Base-by-base conservation (phyloP, 2,113 vertebrate species). In the Trinectes maculatus region DNA sequence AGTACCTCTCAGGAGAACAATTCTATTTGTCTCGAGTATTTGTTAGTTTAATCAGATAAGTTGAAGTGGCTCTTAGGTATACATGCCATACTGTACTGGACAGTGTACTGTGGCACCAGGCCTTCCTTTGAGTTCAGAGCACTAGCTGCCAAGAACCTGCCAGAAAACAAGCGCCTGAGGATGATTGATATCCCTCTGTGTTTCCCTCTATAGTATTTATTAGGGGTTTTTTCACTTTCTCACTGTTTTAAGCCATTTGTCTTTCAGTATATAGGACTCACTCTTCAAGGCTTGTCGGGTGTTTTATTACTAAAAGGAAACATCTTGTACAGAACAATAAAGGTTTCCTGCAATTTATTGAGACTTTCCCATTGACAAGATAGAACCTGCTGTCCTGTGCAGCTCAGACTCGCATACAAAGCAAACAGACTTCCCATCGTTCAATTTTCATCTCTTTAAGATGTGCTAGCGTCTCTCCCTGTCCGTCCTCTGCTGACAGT, bases 291-390 rank as follows among this genome's bases (percentile, higher is more conserved):
- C 51, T 77, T 1, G 3, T 54, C 29, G 46, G 63, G 22, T 54
- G 31, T 77, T 47, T 22, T 71, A 62, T 75, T 87, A 74, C 83
- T 76, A 54, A 15, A 24, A 59, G 89, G 85, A 89, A 92, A 74
- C 79, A 71, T 72, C 87, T 86, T 91, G 81, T 89, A 65, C 55
- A 73, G 71, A 92, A 91, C 88, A 91, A 89, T 90, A 80, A 79
- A 79, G 11, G 56, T 77, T 93, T 91, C 89, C 90, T 90, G 79
- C 69, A 71, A 82, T 34, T 62, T 74, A 81, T 85, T 65, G 54
- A 60, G 44, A 73, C 31, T 59, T 72, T 81, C 87, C 74, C 75
- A 75, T 58, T 59, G 43, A 79, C 77, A 55, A 82, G 85, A 79
- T 70, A 62, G 59, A 70, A 81, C 63, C 61, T 60, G 61, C 29